A percentile compares a stretch with the other conserved stretches of the same genome.
phyloP scores from a whole-genome alignment of 1,140 invertebrate genomes.

The Drosophila melanica region DNA sequence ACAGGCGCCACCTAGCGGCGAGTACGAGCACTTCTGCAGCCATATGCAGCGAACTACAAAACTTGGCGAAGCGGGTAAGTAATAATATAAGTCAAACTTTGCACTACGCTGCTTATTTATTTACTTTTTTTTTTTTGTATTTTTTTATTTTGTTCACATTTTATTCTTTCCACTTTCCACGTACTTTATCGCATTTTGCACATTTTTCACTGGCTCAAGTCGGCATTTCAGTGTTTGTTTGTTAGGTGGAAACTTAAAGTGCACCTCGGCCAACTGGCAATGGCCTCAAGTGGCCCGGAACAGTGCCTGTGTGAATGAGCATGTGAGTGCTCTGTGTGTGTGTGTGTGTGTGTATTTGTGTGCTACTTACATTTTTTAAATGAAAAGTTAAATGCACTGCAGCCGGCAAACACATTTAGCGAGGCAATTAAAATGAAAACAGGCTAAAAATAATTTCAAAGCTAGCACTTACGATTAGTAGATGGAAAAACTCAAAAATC shows the following conservation, averaged over 20 bases:
- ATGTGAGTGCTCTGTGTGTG: constrained; percentile 9
- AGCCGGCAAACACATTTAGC: constrained; percentile 24
- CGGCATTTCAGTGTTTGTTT: constrained; percentile 47
- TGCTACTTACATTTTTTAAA: constrained; percentile 63
- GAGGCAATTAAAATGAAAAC: constrained; percentile 44
- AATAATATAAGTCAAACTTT: constrained; percentile 48
- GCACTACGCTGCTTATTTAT: constrained; percentile 1
- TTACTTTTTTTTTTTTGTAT: not conserved
- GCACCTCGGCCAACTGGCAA: constrained; percentile 45
- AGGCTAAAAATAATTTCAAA: not conserved
- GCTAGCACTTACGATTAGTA: not conserved
- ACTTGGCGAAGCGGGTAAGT: constrained; percentile 82
- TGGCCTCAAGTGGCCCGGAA: constrained; percentile 39
- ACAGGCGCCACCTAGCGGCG: constrained; percentile 68
- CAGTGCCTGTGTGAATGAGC: constrained; percentile 20
- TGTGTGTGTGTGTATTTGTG: constrained; percentile 6
- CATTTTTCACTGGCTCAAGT: constrained; percentile 29
- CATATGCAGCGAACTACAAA: constrained; percentile 80
- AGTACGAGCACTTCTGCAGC: constrained; percentile 78
- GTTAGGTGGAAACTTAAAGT: constrained; percentile 45
- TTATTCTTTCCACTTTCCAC: constrained; percentile 33
- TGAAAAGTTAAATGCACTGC: constrained; percentile 54
- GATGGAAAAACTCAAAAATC: not conserved
- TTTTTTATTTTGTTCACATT: constrained; percentile 8
- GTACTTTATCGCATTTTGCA: constrained; percentile 36